phyloP scores from a whole-genome alignment of 2,797 vertebrate species.

The Pangasius macronema region DNA sequence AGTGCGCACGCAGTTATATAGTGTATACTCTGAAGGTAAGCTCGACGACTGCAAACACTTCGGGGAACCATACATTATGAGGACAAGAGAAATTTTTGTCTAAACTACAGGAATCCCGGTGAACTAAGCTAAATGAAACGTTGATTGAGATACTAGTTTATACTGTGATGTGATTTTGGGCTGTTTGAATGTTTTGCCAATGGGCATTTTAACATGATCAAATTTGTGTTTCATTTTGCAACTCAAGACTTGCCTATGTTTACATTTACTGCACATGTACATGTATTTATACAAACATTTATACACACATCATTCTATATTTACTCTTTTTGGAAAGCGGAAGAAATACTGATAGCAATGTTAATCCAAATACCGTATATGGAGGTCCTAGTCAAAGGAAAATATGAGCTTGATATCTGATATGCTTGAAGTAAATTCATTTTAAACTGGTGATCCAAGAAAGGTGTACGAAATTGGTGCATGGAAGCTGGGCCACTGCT shows the following conservation, averaged over 20 bases:
- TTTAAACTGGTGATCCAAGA: not conserved
- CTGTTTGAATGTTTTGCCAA: slow-evolving; percentile 4
- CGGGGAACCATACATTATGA: slow-evolving; percentile 61
- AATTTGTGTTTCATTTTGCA: not conserved
- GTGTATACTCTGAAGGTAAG: slow-evolving; percentile 64
- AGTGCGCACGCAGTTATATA: slow-evolving; percentile 64
- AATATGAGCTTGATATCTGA: slow-evolving; percentile 7
- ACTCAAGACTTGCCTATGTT: not conserved
- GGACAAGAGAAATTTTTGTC: slow-evolving; percentile 57
- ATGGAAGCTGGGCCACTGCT: not conserved
- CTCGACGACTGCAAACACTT: slow-evolving; percentile 68
- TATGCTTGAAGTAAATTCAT: not conserved
- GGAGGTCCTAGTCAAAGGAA: not conserved
- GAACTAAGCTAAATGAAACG: slow-evolving; percentile 23
- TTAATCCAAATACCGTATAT: not conserved
- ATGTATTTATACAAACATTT: no score
- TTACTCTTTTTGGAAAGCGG: not conserved
- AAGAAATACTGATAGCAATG: not conserved
- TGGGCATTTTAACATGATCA: not conserved
- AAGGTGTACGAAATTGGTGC: not conserved
- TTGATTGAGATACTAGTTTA: slow-evolving; percentile 13
- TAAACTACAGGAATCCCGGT: slow-evolving; percentile 35
- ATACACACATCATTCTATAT: not conserved
- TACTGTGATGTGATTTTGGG: slow-evolving; percentile 16
- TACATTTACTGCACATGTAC: not conserved